Evolutionary conservation across 2,797 vertebrate species (phyloP), one percentile per base, ranked within the genome.

Genomic region (Sphenopsis melanotis): DNA sequence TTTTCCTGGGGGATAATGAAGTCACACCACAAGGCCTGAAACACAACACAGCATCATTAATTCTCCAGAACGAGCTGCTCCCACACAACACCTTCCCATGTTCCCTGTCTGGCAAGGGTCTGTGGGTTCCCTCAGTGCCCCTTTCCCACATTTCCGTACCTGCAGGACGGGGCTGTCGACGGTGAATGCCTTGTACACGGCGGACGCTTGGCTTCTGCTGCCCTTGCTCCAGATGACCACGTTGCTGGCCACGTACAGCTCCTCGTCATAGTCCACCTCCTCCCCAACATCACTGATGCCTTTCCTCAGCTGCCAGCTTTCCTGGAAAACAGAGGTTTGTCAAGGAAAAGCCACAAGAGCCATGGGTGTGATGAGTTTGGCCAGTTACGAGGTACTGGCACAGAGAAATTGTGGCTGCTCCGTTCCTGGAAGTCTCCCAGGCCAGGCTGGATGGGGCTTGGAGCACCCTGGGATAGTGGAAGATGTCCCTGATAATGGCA

Each of bases 141-240:
- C 53, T 47, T 34, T 53, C 49, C 53, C 42, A 17, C 13, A 2
- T 17, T 69, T 70, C 55, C 83, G 0, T 88, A 99, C 99, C 99
- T 99, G 99, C 55, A 99, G 98, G 53, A 99, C 99, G 10, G 98
- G 98, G 94, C 98, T 99, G 97, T 99, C 99, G 0, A 99, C 99
- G 0, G 99, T 99, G 95, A 99, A 99, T 1, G 99, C 99, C 95
- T 99, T 99, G 95, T 99, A 99, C 32, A 99, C 98, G 1, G 98
- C 93, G 32, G 99, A 98, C 1, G 98, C 98, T 81, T 99, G 98
- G 76, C 86, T 98, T 90, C 98, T 98, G 93, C 98, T 99, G 50
- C 99, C 99, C 94, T 98, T 98, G 97, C 99, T 99, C 99, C 99
- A 99, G 78, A 99, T 98, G 57, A 99, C 99, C 98, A 99, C 98